A percentile compares a stretch with the other conserved stretches of the same genome.
Evolutionary conservation across 2,797 vertebrate genomes (phyloP).

Genomic region (Enteromius unitaeniatus): DNA sequence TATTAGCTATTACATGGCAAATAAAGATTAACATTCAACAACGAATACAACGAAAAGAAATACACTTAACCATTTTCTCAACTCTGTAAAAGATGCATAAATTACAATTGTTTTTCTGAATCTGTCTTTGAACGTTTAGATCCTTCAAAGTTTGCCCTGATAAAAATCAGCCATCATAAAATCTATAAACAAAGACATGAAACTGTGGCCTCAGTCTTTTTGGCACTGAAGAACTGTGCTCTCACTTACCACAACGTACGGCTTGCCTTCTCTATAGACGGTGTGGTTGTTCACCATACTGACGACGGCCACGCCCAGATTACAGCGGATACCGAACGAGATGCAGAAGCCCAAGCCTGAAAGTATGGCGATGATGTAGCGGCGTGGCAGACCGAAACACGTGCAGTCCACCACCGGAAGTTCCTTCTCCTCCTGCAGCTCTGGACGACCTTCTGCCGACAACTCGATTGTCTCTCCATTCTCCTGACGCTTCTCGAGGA

Average conservation of each 20-base stretch:
- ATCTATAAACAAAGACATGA: neutral
- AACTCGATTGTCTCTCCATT: slow-evolving; percentile 88
- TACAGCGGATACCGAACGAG: slow-evolving; percentile 89
- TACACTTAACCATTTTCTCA: neutral
- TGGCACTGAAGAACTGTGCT: neutral
- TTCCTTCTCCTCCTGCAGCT: slow-evolving; percentile 69
- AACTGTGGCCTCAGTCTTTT: too few species aligned
- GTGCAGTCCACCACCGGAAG: slow-evolving; percentile 82
- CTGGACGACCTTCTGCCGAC: slow-evolving; percentile 77
- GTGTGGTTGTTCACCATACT: slow-evolving; percentile 88
- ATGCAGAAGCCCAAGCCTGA: slow-evolving; percentile 87
- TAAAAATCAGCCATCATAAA: neutral
- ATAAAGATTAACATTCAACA: neutral
- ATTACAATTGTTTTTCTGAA: neutral
- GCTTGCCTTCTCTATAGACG: slow-evolving; percentile 73
- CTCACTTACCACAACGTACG: slow-evolving; percentile 73
- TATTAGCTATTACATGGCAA: neutral
- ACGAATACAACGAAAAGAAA: neutral
- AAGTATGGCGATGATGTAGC: slow-evolving; percentile 85
- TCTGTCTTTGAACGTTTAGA: neutral
- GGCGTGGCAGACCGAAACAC: slow-evolving; percentile 83
- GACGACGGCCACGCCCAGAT: slow-evolving; percentile 85
- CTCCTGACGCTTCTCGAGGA: slow-evolving; percentile 87
- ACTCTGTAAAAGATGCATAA: neutral
- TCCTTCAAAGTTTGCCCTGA: neutral